Conservation (phyloP, 2,888 invertebrate species). For the Macroteleia sp. region DNA sequence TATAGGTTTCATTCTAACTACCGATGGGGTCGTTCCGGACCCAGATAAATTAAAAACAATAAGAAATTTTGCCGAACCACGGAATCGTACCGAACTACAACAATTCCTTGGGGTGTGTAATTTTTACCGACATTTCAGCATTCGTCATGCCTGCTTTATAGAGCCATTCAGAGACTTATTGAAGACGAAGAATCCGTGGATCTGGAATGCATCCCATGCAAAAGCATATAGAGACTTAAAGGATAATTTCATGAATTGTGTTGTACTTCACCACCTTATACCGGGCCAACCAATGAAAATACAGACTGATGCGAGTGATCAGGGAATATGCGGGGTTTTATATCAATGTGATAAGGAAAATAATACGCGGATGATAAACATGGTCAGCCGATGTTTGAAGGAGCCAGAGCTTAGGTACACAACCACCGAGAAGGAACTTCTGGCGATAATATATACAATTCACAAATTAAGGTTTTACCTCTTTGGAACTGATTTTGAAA, state of each 20-base stretch:
- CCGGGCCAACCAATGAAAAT: constrained; percentile 24
- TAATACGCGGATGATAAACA: constrained; percentile 29
- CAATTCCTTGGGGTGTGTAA: constrained; percentile 58
- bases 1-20: background rate
- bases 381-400: constrained; percentile 64
- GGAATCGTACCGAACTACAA: constrained; percentile 66
- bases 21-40: background rate
- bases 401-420: constrained; percentile 19
- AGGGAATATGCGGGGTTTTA: constrained; percentile 59
- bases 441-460: constrained; percentile 13
- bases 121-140: constrained; percentile 50
- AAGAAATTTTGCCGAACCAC: constrained; percentile 58
- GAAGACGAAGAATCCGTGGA: too few relatives aligned
- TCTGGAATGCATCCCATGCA: too few relatives aligned
- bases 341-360: too few relatives aligned
- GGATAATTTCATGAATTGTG: background rate
- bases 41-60: background rate
- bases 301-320: constrained; percentile 49
- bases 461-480: background rate
- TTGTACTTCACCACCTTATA: constrained; percentile 33
- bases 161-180: too few relatives aligned
- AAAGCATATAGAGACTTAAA: too few relatives aligned
- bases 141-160: too few relatives aligned
- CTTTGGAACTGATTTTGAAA: background rate
- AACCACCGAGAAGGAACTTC: constrained; percentile 4